Conservation (phyloP, 2,888 invertebrate species). For the Tholera decimalis region DNA sequence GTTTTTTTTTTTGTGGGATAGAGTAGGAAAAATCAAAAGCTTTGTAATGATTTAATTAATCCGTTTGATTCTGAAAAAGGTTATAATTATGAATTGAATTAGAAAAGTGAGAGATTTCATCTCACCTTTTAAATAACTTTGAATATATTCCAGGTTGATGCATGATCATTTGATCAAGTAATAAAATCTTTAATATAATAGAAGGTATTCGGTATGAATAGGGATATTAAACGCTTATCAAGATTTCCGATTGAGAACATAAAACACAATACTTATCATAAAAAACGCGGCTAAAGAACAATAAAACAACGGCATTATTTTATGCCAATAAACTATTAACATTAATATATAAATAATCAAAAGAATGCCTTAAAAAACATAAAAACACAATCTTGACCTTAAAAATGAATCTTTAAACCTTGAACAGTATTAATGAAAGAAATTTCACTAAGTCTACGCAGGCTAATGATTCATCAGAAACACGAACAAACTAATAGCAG, state of each 20-base stretch:
- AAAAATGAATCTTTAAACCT: slow-evolving; percentile 58
- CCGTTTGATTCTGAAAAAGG: neutral
- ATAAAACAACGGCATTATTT: neutral
- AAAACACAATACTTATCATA: slow-evolving; percentile 12
- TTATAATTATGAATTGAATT: neutral
- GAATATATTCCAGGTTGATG: neutral
- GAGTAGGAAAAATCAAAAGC: neutral
- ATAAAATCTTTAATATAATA: slow-evolving; percentile 16
- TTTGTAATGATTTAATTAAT: neutral
- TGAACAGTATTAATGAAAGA: slow-evolving; percentile 65
- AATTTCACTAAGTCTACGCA: slow-evolving; percentile 68
- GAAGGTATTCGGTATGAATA: neutral
- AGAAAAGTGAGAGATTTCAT: neutral
- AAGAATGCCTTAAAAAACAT: slow-evolving; percentile 3
- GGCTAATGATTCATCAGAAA: slow-evolving; percentile 69
- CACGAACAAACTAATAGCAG: slow-evolving; percentile 50
- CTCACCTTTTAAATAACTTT: neutral
- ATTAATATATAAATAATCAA: too few species aligned
- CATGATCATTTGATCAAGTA: slow-evolving; percentile 10
- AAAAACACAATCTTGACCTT: slow-evolving; percentile 40
- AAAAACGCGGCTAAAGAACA: neutral
- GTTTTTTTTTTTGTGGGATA: neutral
- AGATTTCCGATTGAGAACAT: slow-evolving; percentile 35
- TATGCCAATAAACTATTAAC: too few species aligned
- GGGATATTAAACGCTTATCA: slow-evolving; percentile 34